Conservation (phyloP, 2,797 vertebrate species). For the Hipposideros larvatus region DNA sequence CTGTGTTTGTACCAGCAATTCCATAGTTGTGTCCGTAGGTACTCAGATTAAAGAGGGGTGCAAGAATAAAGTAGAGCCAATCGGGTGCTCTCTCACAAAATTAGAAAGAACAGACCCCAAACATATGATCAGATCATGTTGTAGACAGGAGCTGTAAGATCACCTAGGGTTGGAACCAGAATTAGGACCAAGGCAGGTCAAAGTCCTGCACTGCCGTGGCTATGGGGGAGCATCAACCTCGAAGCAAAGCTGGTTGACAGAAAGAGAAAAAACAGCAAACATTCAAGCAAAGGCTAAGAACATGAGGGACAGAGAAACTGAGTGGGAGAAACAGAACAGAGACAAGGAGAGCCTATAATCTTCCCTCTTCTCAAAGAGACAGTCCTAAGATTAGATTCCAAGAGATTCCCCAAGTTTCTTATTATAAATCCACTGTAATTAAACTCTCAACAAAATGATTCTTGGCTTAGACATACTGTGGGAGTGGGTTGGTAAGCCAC, state of each 20-base stretch:
- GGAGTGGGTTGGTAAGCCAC: background rate
- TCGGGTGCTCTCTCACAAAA: background rate
- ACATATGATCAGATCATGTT: background rate
- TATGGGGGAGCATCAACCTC: background rate
- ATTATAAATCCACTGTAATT: background rate
- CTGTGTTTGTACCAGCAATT: background rate
- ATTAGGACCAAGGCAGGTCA: background rate
- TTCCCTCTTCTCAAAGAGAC: background rate
- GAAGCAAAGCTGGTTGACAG: background rate
- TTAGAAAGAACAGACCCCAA: background rate
- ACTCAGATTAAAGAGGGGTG: background rate
- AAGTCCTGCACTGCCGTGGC: background rate
- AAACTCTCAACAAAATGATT: background rate
- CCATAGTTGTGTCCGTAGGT: no score
- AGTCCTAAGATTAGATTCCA: background rate
- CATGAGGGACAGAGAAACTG: background rate
- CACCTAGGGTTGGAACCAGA: background rate
- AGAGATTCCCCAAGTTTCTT: background rate
- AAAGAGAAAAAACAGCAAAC: background rate
- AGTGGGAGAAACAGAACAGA: background rate
- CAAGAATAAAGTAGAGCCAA: background rate
- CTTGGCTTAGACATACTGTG: background rate
- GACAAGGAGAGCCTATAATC: background rate
- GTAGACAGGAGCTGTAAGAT: background rate
- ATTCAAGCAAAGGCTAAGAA: background rate